Evolutionary conservation across 2,113 vertebrate species (phyloP), one percentile per base, ranked within the genome.

Genomic region (Ellobius talpinus): DNA sequence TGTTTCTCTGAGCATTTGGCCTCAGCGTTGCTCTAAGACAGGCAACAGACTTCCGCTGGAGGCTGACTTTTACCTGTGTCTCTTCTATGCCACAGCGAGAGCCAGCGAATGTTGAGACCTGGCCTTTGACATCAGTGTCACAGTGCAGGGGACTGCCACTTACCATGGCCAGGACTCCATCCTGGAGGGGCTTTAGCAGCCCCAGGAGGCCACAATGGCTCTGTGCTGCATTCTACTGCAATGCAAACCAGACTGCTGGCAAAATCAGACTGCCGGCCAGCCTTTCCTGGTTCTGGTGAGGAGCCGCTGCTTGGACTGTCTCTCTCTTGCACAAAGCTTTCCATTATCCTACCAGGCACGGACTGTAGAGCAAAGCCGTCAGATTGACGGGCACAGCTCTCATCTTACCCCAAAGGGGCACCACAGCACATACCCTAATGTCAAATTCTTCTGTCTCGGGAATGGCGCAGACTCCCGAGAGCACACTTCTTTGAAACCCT

Each of bases 11-110:
- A 63, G 23, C 14, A 70, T 0, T 4, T 6, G 24, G 73, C 77
- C 39, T 90, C 63, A 10, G 73, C 21, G 12, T 17, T 63, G 45
- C 74, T 33, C 26, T 7, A 12, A 36, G 24, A 9, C 45, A 31
- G 7, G 31, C 10, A 31, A 6, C 0, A 0, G 42, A 68, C 61
- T 36, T 50, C 29, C 21, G 11, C 5, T 16, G 5, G 21, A 6
- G 29, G 1, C 50, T 58, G 36, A 42, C 24, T 76, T 39, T 45
- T 39, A 2, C 26, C 5, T 21, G 33, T 1, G 2, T 7, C 63
- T 2, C 11, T 93, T 11, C 0, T 13, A 0, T 1, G 14, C 52
- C 24, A 0, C 10, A 1, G 55, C 0, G 42, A 33, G 65, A 13
- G 73, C 77, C 73, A 65, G 3, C 0, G 0, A 58, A 85, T 63